phyloP scores from a whole-genome alignment of 2,888 invertebrate genomes.

The Polydesmus complanatus region DNA sequence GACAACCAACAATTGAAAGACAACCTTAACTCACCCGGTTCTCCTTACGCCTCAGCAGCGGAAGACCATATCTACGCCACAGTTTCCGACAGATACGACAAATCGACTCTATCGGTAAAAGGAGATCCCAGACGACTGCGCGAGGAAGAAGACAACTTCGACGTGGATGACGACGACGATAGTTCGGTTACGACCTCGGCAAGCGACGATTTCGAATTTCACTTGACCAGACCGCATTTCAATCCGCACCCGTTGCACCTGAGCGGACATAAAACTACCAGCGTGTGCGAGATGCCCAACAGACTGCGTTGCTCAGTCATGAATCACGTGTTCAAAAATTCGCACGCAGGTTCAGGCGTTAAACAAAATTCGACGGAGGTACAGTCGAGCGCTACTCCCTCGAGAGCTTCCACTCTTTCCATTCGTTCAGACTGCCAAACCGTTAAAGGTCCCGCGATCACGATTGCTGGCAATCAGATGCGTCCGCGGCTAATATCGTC shows the following conservation, averaged over 20 bases:
- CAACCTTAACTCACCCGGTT: neutral
- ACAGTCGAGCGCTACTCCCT: neutral
- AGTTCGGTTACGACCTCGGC: conserved; percentile 48
- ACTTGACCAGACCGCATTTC: conserved; percentile 20
- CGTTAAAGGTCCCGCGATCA: neutral
- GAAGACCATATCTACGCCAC: conserved; percentile 35
- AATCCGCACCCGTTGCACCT: neutral
- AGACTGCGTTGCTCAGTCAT: neutral
- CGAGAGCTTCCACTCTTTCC: conserved; percentile 9
- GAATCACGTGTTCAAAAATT: neutral
- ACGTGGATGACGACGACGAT: conserved; percentile 19
- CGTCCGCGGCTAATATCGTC: neutral
- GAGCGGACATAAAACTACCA: neutral
- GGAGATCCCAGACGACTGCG: neutral
- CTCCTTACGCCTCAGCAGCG: conserved; percentile 17
- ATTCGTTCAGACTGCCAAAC: neutral
- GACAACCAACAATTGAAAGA: neutral
- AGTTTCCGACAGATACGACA: conserved; percentile 23
- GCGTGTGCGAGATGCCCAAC: neutral
- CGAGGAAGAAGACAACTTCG: conserved; percentile 14
- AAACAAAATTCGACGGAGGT: too few species aligned
- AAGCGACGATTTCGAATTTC: conserved; percentile 47
- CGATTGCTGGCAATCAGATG: neutral
- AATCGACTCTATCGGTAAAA: neutral
- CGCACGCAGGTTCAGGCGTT: too few species aligned